Base-by-base conservation (phyloP, 2,797 vertebrate genomes). In the Aulostomus chinensis region DNA sequence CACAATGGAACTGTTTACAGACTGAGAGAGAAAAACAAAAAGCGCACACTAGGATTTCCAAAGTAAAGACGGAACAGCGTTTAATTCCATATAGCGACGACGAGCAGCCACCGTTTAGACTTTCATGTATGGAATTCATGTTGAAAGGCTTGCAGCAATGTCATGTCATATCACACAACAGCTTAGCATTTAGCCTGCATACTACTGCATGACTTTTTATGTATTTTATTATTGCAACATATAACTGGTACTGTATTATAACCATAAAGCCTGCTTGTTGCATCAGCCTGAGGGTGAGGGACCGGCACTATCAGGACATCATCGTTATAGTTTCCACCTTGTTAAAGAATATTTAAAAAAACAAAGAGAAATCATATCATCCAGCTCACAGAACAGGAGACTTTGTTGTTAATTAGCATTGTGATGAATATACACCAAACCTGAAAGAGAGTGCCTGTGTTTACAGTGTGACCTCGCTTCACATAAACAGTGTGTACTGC, bases 191-290 rank as follows among this genome's bases (percentile, higher is more conserved):
- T 41, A 50, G 40, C 69, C 45, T 54, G 58, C 72, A 58, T 68
- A 69, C 20, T 70, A 58, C 49, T 78, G 86, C 86, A 88, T 86
- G 87, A 71, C 39, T 47, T 72, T n/a, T 9, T 73, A 62, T 71
- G 66, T 65, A 59, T 68, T 76, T 81, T 64, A 66, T 67, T 51
- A 73, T 50, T 15, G 46, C 58, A 62, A 41, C 56, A 39, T 74
- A 74, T 67, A 58, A 63, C 57, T 15, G 37, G 58, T 57, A 64
- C 30, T 65, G 37, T 69, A 63, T 54, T 62, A 37, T 73, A 73
- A 65, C 36, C 48, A 68, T 59, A 45, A n/a, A 10, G 38, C 50
- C 66, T 73, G 63, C 61, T 68, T 65, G 41, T 58, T 43, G 48
- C 59, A 69, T 70, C 50, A 42, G 21, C 38, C 17, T 0, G 25